phyloP scores from a whole-genome alignment of 2,113 vertebrate genomes.

The Nymphicus hollandicus region DNA sequence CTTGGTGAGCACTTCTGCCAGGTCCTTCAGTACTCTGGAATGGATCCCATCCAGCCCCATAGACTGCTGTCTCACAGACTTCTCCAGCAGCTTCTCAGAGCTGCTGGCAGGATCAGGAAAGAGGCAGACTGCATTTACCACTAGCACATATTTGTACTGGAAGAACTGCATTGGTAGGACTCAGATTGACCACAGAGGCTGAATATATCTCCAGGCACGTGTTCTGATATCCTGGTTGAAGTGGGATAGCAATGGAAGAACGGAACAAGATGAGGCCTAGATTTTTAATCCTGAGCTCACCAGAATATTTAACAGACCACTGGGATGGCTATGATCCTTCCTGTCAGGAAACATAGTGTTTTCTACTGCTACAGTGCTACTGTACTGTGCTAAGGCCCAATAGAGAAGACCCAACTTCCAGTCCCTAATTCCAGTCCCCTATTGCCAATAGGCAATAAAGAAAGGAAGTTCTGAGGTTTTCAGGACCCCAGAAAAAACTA shows the following conservation, averaged over 20 bases:
- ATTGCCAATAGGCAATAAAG: neutral
- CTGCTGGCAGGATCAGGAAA: neutral
- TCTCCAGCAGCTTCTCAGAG: neutral
- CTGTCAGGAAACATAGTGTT: neutral
- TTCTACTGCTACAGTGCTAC: neutral
- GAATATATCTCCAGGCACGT: neutral
- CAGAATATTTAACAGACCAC: neutral
- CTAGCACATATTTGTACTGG: accelerated
- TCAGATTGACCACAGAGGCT: neutral
- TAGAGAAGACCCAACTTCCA: neutral
- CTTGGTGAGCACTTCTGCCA: neutral
- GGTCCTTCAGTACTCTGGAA: neutral
- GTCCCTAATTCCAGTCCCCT: too few relatives aligned
- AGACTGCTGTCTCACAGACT: neutral
- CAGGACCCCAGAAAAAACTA: neutral
- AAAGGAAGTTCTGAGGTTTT: neutral
- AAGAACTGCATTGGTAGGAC: neutral
- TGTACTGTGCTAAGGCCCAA: neutral
- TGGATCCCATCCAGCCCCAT: neutral
- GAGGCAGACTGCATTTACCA: neutral
- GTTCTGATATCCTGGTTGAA: neutral
- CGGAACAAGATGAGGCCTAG: neutral
- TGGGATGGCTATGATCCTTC: neutral
- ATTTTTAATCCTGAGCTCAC: neutral
- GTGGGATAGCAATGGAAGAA: neutral